Evolutionary conservation across 1,140 invertebrate genomes (phyloP).

Genomic region (Procambarus virginalis): DNA sequence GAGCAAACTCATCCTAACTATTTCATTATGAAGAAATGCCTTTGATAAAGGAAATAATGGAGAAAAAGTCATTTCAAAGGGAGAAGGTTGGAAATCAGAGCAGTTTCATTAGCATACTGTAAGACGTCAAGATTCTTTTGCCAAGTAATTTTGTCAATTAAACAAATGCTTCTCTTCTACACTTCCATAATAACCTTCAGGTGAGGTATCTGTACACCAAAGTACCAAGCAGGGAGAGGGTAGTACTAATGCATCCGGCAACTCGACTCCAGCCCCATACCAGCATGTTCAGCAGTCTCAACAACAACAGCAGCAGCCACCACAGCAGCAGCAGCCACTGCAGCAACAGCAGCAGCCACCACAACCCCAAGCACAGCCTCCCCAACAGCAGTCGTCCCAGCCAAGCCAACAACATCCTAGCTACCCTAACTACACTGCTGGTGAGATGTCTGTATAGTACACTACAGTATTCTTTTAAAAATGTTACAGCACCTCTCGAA

Average conservation of each 20-base stretch:
- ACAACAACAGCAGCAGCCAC: not conserved
- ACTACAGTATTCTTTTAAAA: not conserved
- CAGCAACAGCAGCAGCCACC: not conserved
- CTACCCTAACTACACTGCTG: constrained; percentile 15
- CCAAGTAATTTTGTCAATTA: no score
- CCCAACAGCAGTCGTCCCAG: not conserved
- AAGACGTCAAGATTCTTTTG: no score
- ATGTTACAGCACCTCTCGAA: not conserved
- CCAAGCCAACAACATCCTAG: not conserved
- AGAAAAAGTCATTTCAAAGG: no score
- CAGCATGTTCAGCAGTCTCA: not conserved
- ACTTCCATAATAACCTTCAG: not conserved
- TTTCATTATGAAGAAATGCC: no score
- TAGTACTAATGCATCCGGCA: not conserved
- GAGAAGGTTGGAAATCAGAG: no score
- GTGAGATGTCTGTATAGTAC: not conserved
- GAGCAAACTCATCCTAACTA: no score
- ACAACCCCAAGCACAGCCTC: not conserved
- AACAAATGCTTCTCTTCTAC: not conserved
- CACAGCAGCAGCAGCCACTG: not conserved
- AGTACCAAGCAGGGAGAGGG: not conserved
- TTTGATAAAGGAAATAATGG: no score
- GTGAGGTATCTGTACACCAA: not conserved
- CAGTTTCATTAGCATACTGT: no score
- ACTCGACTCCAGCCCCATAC: constrained; percentile 4